Evolutionary conservation across 2,113 vertebrate genomes (phyloP), one percentile per base, ranked within the genome.

Genomic region (Bos javanicus): DNA sequence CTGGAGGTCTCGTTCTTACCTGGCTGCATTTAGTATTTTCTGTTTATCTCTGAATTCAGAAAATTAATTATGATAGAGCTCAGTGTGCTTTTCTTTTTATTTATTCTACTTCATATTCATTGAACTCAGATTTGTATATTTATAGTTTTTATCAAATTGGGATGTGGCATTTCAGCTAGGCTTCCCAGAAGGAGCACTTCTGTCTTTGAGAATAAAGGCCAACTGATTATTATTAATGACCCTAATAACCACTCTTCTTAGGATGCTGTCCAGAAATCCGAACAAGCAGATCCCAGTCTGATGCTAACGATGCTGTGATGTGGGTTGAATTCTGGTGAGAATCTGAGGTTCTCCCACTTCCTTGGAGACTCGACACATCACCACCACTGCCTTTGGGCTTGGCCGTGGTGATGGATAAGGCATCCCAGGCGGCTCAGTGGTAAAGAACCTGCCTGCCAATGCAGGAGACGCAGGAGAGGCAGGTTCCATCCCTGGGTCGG

Each of bases 241-340:
- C 78, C 14, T 10, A 4, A 6, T 9, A 14, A 33, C 54, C 36
- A 9, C 26, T 9, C 54, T 23, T 26, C 59, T 43, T 14, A 14
- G 82, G 25, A 30, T 0, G 39, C 81, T 0, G 26, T 28, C 85
- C 60, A 1, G 54, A 74, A 30, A 36, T 52, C 95, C 2, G 15
- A 14, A 50, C 59, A 43, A 1, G 46, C n/a, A 2, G 16, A n/a
- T 23, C 5, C 1, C 4, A 3, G 43, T 59, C 1, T 17, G 14
- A 60, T 33, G 81, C 13, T 33, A 48, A 5, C 0, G 19, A 81
- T 0, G 14, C 64, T 15, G 30, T 5, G 62, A 50, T 57, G 60
- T 46, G 21, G 33, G 43, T 3, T 36, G 76, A 76, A 25, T 21
- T 50, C 92, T 11, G 23, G 64, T 15, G n/a, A 39, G 64, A 21